These are phyloP conservation scores for Rhyacichthys aspro DNA, from an alignment of 2,797 vertebrate genomes.

Conservation along the genomic window DNA sequence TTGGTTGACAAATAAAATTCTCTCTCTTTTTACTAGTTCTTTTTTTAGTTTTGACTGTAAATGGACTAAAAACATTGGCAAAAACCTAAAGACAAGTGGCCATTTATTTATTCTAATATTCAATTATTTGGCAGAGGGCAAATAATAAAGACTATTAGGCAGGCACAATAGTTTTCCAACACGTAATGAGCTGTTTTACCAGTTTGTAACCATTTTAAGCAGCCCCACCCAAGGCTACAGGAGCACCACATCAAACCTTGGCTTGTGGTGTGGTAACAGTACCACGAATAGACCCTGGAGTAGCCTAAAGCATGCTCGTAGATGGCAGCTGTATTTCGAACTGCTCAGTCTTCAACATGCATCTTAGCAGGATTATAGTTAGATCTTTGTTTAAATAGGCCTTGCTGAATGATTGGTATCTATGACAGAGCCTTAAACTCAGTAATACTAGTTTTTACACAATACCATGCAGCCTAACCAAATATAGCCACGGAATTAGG, in stretches of 20 bases:
- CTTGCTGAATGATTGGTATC: constrained; percentile 10
- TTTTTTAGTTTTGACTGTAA: too few relatives aligned
- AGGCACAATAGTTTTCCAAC: constrained; percentile 33
- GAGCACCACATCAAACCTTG: constrained; percentile 67
- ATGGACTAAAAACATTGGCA: too few relatives aligned
- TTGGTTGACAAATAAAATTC: too few relatives aligned
- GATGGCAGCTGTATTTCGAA: constrained; percentile 24
- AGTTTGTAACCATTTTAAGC: constrained; percentile 58
- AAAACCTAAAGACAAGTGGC: too few relatives aligned
- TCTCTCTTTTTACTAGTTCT: too few relatives aligned
- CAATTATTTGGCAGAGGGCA: too few relatives aligned
- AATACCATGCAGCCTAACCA: constrained; percentile 59
- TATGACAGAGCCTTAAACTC: constrained; percentile 39
- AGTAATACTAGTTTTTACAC: constrained; percentile 54
- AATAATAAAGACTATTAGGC: background rate
- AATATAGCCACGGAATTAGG: constrained; percentile 57
- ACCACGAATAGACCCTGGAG: constrained; percentile 61
- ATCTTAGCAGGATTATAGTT: constrained; percentile 34
- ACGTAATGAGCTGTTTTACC: constrained; percentile 60
- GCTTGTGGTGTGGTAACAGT: constrained; percentile 63
- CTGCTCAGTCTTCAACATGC: constrained; percentile 23
- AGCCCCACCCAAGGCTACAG: constrained; percentile 71
- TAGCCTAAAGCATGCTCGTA: constrained; percentile 37
- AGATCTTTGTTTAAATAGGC: constrained; percentile 16
- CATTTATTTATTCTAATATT: too few relatives aligned